Conservation (phyloP, 1,140 invertebrate genomes). For the Muscidifurax raptorellus region DNA sequence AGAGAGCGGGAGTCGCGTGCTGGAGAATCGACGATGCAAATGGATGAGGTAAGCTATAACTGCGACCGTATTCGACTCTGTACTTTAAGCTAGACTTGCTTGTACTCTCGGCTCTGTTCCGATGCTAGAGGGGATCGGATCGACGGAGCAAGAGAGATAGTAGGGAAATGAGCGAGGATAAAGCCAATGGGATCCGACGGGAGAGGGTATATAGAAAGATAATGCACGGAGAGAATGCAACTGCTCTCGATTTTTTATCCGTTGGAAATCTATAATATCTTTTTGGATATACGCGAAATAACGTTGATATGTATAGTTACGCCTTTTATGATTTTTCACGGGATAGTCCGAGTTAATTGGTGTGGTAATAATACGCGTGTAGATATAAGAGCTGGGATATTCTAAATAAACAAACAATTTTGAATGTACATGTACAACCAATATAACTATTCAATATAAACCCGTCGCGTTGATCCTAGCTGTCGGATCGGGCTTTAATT, state of each 20-base stretch:
- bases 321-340: no score
- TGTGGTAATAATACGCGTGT: no score
- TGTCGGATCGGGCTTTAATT: neutral
- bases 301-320: no score
- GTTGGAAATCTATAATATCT: no score
- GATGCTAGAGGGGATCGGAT: neutral
- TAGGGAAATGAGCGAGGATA: slow-evolving; percentile 38
- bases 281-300: neutral
- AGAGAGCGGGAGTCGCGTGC: neutral
- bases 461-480: neutral
- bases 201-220: neutral
- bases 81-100: neutral
- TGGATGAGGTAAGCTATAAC: slow-evolving; percentile 4
- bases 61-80: neutral
- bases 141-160: neutral
- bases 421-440: no score
- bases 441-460: neutral
- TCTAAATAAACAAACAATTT: neutral
- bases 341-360: no score
- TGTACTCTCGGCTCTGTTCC: neutral
- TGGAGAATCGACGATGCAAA: slow-evolving; percentile 10
- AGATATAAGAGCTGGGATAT: no score
- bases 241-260: no score
- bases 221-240: neutral
- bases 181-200: no score